Evolutionary conservation across 2,888 invertebrate species (phyloP).

Genomic region (Elgonia sp.): DNA sequence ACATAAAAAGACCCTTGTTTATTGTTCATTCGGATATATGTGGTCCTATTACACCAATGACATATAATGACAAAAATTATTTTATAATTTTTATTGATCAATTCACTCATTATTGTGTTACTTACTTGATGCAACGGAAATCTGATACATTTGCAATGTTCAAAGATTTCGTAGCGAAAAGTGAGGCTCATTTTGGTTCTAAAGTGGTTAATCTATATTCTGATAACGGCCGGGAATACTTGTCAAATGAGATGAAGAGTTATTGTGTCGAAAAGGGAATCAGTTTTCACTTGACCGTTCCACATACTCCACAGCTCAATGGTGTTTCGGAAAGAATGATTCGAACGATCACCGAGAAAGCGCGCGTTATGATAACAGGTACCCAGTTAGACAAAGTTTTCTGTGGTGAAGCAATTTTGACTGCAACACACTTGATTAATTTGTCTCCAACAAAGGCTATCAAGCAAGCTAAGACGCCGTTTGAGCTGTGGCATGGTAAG

Average conservation of each 20-base stretch:
- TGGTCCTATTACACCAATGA: neutral
- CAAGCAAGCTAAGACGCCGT: conserved; percentile 83
- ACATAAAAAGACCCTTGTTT: neutral
- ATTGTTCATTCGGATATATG: neutral
- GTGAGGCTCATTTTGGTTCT: neutral
- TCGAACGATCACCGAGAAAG: conserved; percentile 77
- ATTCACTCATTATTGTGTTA: neutral
- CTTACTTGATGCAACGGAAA: neutral
- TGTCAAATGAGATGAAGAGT: conserved; percentile 64
- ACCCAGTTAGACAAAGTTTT: conserved; percentile 55
- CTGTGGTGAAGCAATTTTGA: conserved; percentile 77
- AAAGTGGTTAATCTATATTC: neutral
- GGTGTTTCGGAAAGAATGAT: conserved; percentile 84
- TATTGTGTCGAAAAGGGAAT: conserved; percentile 82
- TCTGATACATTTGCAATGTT: neutral
- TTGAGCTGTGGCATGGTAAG: conserved; percentile 83
- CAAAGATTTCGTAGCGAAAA: neutral
- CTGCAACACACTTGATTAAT: conserved; percentile 82
- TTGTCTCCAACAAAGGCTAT: conserved; percentile 83
- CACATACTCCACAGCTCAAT: conserved; percentile 85
- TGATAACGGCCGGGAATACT: conserved; percentile 61
- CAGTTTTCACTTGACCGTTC: conserved; percentile 84
- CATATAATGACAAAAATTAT: neutral
- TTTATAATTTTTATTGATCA: neutral
- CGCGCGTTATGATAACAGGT: conserved; percentile 7